phyloP scores from a whole-genome alignment of 2,888 invertebrate species.

The Limnephilus auricula region DNA sequence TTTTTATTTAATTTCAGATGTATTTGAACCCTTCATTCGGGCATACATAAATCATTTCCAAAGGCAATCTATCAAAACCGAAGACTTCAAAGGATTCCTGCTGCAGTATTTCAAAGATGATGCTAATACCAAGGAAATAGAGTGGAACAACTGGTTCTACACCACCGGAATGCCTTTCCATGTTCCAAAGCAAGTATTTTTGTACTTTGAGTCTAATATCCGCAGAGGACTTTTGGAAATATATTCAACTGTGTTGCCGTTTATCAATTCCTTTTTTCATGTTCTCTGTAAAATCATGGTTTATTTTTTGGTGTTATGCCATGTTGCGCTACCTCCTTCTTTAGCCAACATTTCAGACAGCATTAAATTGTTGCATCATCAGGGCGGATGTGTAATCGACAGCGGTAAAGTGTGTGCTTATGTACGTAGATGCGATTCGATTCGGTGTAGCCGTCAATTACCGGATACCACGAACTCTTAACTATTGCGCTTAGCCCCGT shows the following conservation, averaged over 20 bases:
- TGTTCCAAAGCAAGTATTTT: conserved; percentile 83
- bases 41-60: conserved; percentile 89
- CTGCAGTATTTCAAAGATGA: conserved; percentile 83
- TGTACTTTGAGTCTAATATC: not conserved
- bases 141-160: conserved; percentile 92
- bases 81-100: conserved; percentile 87
- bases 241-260: not conserved
- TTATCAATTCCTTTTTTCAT: not conserved
- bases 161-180: conserved; percentile 92
- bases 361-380: too few species aligned
- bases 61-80: conserved; percentile 88
- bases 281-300: not conserved
- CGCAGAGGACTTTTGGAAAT: not conserved
- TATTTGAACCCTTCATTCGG: conserved; percentile 91
- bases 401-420: too few species aligned
- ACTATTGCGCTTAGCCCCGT: too few species aligned
- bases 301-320: too few species aligned
- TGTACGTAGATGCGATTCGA: too few species aligned
- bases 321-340: too few species aligned
- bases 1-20: conserved; percentile 72
- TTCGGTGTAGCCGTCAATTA: too few species aligned
- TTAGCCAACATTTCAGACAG: too few species aligned
- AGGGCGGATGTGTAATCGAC: too few species aligned
- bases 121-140: conserved; percentile 79
- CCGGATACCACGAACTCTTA: too few species aligned